Conservation (phyloP, 2,113 vertebrate genomes). For the Saiga tatarica region DNA sequence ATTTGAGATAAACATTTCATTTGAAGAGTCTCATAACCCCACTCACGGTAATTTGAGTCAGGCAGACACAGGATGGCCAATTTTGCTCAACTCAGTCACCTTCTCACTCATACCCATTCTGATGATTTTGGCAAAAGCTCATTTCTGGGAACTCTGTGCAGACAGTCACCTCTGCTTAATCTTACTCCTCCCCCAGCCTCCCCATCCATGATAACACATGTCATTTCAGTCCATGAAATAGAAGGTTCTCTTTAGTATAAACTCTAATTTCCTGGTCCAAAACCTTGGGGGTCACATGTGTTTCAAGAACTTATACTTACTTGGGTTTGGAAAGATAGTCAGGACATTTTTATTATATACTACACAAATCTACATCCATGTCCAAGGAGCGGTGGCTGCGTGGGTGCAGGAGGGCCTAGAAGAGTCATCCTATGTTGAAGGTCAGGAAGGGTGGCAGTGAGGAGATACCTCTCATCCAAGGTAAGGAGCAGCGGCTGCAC, state of each 20-base stretch:
- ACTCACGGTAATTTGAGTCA: neutral
- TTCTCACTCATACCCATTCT: neutral
- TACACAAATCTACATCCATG: neutral
- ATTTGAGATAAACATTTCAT: neutral
- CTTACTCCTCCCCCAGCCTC: neutral
- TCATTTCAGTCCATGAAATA: neutral
- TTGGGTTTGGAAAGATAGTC: neutral
- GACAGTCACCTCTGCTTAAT: neutral
- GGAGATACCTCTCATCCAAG: too few species aligned
- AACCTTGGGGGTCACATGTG: neutral
- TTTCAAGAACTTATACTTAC: neutral
- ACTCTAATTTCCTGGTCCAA: neutral
- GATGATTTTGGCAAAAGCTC: neutral
- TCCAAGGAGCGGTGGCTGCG: too few species aligned
- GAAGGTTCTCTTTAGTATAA: neutral
- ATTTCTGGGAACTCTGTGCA: neutral
- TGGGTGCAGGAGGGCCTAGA: too few species aligned
- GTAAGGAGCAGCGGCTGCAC: too few species aligned
- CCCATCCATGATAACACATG: rapidly evolving
- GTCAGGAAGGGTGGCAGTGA: too few species aligned
- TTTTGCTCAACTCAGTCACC: neutral
- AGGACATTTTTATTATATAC: neutral
- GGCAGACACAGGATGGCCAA: neutral
- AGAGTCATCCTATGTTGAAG: too few species aligned
- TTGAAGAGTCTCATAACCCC: conserved; percentile 14